Base-by-base conservation (phyloP, 2,113 vertebrate species). In the Spea multiplicata region DNA sequence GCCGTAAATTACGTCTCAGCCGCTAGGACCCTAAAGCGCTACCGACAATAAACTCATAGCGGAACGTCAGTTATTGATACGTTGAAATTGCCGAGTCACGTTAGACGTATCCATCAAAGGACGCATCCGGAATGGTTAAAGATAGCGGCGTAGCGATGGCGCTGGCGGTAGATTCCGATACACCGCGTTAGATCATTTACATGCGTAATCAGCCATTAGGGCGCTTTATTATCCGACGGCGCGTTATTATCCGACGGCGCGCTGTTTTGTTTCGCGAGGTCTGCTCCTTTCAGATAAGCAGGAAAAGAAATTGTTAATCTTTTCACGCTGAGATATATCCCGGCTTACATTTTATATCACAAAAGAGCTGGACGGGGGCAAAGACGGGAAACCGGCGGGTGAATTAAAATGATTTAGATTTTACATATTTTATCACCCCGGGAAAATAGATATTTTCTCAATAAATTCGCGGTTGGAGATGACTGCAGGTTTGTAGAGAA, bases 261-360 rank as follows among this genome's bases (percentile, higher is more conserved):
- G 14, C 49, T 8, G 49, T 47, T 53, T 71, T 44, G 50, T 44
- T 8, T 55, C 2, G n/a, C 44, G 5, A 8, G 50, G 16, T 13
- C 69, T 71, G 49, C 16, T 71, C 50, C 44, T 44, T 71, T 44
- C 49, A 53, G 48, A 71, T 53, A 71, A 71, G 47, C 53, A 50
- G 50, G 50, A 71, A 71, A 12, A 8, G 30, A 6, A 55, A 53
- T 55, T 55, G 16, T 44, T 53, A 71, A 71, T 71, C 48, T 16
- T 12, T 8, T 52, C 50, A 9, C 13, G 69, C 69, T 30, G 50
- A 8, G 9, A 71, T n/a, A 44, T 71, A 71, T 71, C 44, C 8
- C 9, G 4, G 8, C 3, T n/a, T 44, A 71, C 17, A 44, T n/a
- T 71, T 52, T 8, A 16, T n/a, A 53, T 10, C 5, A 71, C n/a